These are phyloP conservation scores for Eupithecia inturbata DNA, from an alignment of 2,888 invertebrate species.

Conservation along the genomic window DNA sequence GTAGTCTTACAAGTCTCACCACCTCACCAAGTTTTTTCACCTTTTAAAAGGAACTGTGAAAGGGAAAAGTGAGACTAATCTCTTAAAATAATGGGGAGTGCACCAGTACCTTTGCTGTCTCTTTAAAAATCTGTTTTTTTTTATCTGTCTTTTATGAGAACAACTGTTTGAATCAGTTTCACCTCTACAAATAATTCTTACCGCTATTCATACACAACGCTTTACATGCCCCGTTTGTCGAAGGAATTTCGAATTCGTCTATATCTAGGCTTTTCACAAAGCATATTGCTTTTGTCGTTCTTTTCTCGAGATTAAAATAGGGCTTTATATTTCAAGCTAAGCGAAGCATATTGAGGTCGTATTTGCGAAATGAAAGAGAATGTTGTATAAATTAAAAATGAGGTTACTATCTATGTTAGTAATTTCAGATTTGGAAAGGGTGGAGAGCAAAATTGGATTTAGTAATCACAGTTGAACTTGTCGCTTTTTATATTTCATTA, in stretches of 20 bases:
- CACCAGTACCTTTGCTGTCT: too few species aligned
- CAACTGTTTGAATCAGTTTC: neutral
- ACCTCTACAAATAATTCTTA: conserved; percentile 12
- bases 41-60: too few species aligned
- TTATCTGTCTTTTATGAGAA: too few species aligned
- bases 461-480: neutral
- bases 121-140: too few species aligned
- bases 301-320: conserved; percentile 21
- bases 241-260: conserved; percentile 19
- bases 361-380: neutral
- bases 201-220: conserved; percentile 18
- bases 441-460: neutral
- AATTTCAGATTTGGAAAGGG: neutral
- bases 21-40: too few species aligned
- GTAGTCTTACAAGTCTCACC: too few species aligned
- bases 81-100: too few species aligned
- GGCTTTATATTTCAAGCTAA: neutral
- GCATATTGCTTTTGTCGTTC: conserved; percentile 22
- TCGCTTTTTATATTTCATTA: too few species aligned
- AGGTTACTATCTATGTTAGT: neutral
- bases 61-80: too few species aligned
- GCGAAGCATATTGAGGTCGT: conserved; percentile 13
- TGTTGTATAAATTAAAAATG: neutral
- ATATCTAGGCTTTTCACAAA: conserved; percentile 20
- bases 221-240: conserved; percentile 26